Evolutionary conservation across 1,140 invertebrate genomes (phyloP).

Genomic region (Scaptodrosophila lebanonensis): DNA sequence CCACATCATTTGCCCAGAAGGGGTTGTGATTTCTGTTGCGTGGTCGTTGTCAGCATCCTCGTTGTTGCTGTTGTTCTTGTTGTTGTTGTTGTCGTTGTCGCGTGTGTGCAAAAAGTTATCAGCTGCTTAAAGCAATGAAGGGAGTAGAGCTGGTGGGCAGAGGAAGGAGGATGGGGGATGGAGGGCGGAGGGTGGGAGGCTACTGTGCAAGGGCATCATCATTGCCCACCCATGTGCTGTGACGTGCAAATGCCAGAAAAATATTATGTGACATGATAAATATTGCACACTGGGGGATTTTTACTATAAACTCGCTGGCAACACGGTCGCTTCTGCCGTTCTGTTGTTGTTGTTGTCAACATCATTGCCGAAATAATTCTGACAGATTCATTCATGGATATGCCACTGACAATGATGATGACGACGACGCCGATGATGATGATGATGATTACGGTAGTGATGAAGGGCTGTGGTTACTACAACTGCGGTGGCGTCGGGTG

Average conservation of each 20-base stretch:
- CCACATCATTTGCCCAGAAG: constrained; percentile 55
- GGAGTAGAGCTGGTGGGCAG: constrained; percentile 8
- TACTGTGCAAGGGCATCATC: neutral
- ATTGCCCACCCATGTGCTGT: constrained; percentile 15
- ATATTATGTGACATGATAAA: constrained; percentile 76
- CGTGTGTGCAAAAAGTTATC: constrained; percentile 55
- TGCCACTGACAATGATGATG: constrained; percentile 25
- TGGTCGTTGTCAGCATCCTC: too few relatives aligned
- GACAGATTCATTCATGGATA: constrained; percentile 67
- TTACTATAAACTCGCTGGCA: constrained; percentile 26
- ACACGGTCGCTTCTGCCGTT: neutral
- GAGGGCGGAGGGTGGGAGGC: neutral
- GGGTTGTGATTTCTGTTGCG: constrained; percentile 59
- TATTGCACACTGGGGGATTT: constrained; percentile 62
- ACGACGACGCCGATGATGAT: constrained; percentile 26
- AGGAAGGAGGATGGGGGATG: neutral
- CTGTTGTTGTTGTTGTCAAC: constrained; percentile 45
- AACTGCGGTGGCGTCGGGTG: constrained; percentile 26
- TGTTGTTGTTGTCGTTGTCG: constrained; percentile 17
- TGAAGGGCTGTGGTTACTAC: constrained; percentile 7
- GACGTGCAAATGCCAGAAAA: constrained; percentile 75
- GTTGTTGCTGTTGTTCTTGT: constrained; percentile 3
- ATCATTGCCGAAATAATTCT: constrained; percentile 74
- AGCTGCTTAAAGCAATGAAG: constrained; percentile 52
- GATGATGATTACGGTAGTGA: constrained; percentile 21